Evolutionary conservation across 2,888 invertebrate genomes (phyloP).

Genomic region (Torymus auratus): DNA sequence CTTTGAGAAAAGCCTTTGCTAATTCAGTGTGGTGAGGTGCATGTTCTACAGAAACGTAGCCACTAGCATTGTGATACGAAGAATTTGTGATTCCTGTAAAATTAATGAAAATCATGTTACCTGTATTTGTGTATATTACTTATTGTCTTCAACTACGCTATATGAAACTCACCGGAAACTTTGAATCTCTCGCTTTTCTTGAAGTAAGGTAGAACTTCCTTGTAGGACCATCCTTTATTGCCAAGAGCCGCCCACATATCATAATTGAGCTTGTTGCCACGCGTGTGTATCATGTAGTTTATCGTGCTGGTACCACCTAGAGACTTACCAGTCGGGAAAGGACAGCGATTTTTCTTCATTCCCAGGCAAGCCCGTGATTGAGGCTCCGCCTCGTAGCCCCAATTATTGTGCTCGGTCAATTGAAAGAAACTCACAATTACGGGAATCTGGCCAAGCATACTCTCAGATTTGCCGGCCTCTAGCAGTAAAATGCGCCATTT

Average conservation of each 20-base stretch:
- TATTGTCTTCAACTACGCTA: too few species aligned
- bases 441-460: constrained; percentile 80
- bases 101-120: too few species aligned
- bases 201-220: constrained; percentile 68
- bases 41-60: constrained; percentile 77
- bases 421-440: constrained; percentile 79
- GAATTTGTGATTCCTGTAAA: too few species aligned
- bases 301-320: constrained; percentile 72
- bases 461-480: constrained; percentile 76
- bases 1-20: constrained; percentile 81
- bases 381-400: constrained; percentile 84
- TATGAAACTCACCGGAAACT: constrained; percentile 33
- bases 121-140: too few species aligned
- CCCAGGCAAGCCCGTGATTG: constrained; percentile 82
- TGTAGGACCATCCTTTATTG: constrained; percentile 69
- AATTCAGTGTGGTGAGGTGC: constrained; percentile 79
- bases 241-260: constrained; percentile 68
- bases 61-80: constrained; percentile 79
- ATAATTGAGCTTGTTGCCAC: constrained; percentile 68
- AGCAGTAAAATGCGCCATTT: too few species aligned
- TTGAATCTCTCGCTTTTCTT: constrained; percentile 68
- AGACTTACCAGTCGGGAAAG: constrained; percentile 64
- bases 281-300: constrained; percentile 73
- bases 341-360: too few species aligned
- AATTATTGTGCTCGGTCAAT: constrained; percentile 80